phyloP scores from a whole-genome alignment of 2,888 invertebrate genomes.

The Apotomis turbidana region DNA sequence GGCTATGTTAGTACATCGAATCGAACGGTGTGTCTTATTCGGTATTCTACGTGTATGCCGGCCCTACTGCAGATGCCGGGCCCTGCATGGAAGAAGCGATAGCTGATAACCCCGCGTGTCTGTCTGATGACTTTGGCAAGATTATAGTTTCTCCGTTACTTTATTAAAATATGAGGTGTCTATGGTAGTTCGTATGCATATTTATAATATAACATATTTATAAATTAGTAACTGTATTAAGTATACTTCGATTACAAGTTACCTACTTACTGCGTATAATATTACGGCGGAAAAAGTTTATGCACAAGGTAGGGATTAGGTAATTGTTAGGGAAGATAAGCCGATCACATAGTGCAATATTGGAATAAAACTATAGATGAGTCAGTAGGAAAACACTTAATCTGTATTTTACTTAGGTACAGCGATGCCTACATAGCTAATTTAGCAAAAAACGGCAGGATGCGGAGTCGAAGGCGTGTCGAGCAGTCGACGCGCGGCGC shows the following conservation, averaged over 20 bases:
- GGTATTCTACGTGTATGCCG: constrained; percentile 28
- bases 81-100: constrained; percentile 52
- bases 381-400: constrained; percentile 45
- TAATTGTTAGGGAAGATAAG: not conserved
- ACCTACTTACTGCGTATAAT: not conserved
- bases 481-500: constrained; percentile 59
- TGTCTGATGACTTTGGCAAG: constrained; percentile 37
- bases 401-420: constrained; percentile 55
- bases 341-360: not conserved
- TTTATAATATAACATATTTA: not conserved
- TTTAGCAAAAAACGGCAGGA: constrained; percentile 78
- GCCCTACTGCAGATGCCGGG: constrained; percentile 54
- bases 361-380: constrained; percentile 17
- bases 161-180: constrained; percentile 32
- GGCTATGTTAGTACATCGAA: constrained; percentile 8
- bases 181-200: constrained; percentile 2
- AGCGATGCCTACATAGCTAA: constrained; percentile 70
- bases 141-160: constrained; percentile 38
- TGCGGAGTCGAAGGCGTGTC: constrained; percentile 75
- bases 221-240: not conserved
- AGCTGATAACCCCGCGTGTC: constrained; percentile 68
- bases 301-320: not conserved
- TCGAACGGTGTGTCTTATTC: constrained; percentile 24
- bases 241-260: not conserved
- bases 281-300: too few relatives aligned